Conservation (phyloP, 2,113 vertebrate species). For the Callipepla squamata region DNA sequence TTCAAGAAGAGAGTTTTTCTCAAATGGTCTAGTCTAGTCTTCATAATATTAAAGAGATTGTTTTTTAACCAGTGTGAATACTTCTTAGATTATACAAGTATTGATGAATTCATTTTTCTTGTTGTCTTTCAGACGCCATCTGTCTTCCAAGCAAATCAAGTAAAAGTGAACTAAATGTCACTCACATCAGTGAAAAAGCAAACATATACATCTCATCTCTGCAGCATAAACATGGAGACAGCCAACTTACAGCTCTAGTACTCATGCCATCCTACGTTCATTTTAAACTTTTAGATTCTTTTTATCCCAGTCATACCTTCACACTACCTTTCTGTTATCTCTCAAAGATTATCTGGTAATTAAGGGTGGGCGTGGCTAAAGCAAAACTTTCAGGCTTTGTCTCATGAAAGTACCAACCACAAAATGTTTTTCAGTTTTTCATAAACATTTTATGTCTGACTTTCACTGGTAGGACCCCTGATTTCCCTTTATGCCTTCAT, state of each 20-base stretch:
- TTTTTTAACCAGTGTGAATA: slow-evolving; percentile 6
- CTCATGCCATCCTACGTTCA: neutral
- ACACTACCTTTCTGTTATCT: neutral
- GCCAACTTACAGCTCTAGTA: neutral
- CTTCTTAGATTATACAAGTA: slow-evolving; percentile 1
- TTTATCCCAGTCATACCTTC: neutral
- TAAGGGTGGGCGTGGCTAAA: neutral
- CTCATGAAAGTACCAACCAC: neutral
- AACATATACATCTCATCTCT: neutral
- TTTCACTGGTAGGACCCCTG: neutral
- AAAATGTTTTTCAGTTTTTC: neutral
- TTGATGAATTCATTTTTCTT: neutral
- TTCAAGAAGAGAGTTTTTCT: neutral
- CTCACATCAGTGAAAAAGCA: neutral
- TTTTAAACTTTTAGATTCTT: neutral
- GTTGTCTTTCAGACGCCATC: neutral
- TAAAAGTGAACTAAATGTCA: slow-evolving; percentile 23
- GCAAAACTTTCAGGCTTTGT: neutral
- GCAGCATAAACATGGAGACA: neutral
- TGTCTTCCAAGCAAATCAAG: slow-evolving; percentile 1
- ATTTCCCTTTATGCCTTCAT: neutral
- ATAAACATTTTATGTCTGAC: neutral
- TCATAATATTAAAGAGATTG: neutral
- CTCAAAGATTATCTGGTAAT: neutral
- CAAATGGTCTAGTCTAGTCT: neutral